These are phyloP conservation scores for Semnornis frantzii DNA, from an alignment of 2,113 vertebrate species.

Conservation along the genomic window DNA sequence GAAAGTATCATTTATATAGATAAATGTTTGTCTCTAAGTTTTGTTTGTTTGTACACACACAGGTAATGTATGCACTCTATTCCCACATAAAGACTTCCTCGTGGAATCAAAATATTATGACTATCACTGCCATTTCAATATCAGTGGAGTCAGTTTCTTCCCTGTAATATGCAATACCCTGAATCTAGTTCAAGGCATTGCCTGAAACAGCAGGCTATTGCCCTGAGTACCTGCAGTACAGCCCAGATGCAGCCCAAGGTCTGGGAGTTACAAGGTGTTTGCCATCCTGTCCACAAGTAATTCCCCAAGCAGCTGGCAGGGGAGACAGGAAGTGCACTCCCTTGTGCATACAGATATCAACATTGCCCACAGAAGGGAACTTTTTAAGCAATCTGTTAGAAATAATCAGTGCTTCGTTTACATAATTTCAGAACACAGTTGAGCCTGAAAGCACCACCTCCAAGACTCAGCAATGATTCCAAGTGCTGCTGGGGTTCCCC, in stretches of 20 bases:
- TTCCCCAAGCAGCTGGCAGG: not conserved
- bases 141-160: not conserved
- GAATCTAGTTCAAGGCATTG: not conserved
- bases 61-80: not conserved
- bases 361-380: not conserved
- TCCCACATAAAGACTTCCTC: not conserved
- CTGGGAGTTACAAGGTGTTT: not conserved
- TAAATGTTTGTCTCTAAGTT: not conserved
- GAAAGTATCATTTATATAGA: not conserved
- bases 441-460: not conserved
- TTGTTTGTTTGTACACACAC: constrained; percentile 12
- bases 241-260: not conserved
- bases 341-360: not conserved
- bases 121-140: not conserved
- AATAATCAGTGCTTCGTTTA: not conserved
- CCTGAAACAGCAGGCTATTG: not conserved
- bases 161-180: accelerated
- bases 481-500: not conserved
- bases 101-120: not conserved
- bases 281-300: not conserved
- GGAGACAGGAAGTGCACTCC: not conserved
- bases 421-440: not conserved
- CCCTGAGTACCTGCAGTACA: not conserved
- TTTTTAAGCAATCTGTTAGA: not conserved
- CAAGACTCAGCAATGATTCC: not conserved